Base-by-base conservation (phyloP, 2,888 invertebrate genomes). In the Cyclophora punctaria region DNA sequence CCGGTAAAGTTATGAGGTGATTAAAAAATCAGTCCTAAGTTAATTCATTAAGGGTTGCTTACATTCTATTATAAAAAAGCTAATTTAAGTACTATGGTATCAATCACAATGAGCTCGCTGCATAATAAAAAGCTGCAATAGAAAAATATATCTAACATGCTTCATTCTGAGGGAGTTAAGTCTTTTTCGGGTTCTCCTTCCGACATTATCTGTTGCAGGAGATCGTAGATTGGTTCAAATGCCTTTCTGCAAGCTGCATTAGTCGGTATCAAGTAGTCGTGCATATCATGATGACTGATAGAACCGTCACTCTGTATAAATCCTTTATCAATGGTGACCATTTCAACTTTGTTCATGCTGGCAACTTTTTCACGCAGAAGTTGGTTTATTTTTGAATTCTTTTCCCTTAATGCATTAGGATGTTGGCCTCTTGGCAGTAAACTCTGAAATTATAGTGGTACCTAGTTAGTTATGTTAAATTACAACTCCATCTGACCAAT, bases 201-300 rank as follows among this genome's bases (percentile, higher is more conserved):
- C 66, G 90, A 91, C 49, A 96, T 84, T 66, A 96, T 90, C 79
- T 95, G 95, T 57, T 92, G 90, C 33, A 96, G 83, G 57, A 96
- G 88, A 78, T 96, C 95, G 77, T 94, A 92, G 47, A 96, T 92
- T 33, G 95, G 95, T 80, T 95, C 95, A 78, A 96, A 96, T 5
- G 95, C 94, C 81, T 96, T 96, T 69, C 92, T 91, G 78, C 96
- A 96, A 49, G 97, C 97, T 47, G 93, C 91, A 80, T 95, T 94
- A 2, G 96, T 96, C 53, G 96, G 90, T 71, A 96, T 94, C 47
- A 97, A 91, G 80, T 96, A 98, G 81, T 98, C 97, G 73, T 95
- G 94, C 95, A 98, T 95, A 75, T 97, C 97, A 70, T 94, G 94
- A 72, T 95, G 96, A 73, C 94, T 95, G 53, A 97, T 96, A 45